These are phyloP conservation scores for Odobenus rosmarus DNA, from an alignment of 2,113 vertebrate species.

Conservation along the genomic window DNA sequence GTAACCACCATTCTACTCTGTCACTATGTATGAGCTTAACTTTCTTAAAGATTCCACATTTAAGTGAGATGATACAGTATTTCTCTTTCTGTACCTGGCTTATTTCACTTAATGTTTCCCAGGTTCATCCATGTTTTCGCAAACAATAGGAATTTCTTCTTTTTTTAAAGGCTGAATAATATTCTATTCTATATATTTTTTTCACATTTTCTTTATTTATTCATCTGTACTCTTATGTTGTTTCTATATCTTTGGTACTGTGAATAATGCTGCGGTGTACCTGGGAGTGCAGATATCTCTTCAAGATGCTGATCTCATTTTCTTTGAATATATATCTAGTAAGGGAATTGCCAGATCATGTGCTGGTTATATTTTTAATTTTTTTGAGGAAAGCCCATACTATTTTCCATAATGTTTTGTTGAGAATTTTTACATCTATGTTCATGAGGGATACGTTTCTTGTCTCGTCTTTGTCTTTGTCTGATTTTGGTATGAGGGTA, in stretches of 20 bases:
- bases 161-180: not conserved
- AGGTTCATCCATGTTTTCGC: not conserved
- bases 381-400: not conserved
- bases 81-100: not conserved
- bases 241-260: not conserved
- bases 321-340: not conserved
- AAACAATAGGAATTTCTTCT: not conserved
- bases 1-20: not conserved
- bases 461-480: not conserved
- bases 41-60: not conserved
- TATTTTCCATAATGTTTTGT: not conserved
- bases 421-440: not conserved
- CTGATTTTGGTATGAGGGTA: not conserved
- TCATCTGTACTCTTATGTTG: not conserved
- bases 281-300: not conserved
- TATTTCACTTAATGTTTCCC: not conserved
- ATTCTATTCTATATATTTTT: not conserved
- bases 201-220: not conserved
- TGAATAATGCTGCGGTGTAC: not conserved
- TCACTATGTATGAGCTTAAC: not conserved
- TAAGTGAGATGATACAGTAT: not conserved
- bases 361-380: not conserved
- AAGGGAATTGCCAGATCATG: not conserved
- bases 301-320: not conserved
- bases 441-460: not conserved